Base-by-base conservation (phyloP, 2,797 vertebrate genomes). In the Steatocranus sp. region DNA sequence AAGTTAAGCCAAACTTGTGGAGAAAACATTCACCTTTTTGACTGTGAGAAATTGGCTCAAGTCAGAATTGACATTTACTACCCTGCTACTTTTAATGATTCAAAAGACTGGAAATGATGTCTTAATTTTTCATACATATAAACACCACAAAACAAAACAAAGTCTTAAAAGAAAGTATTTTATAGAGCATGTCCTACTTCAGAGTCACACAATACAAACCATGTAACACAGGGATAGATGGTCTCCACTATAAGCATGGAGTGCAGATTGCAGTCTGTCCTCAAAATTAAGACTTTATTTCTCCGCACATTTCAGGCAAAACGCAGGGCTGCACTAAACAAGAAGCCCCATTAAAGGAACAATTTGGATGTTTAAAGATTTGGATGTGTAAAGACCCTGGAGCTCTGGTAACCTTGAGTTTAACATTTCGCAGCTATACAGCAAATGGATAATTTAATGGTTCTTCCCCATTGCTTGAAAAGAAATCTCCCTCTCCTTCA, bases 401-500 rank as follows among this genome's bases (percentile, higher is more conserved):
- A 78, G 75, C 17, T 34, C n/a, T 11, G 51, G 81, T 73, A 84
- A 81, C 82, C 80, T 78, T 85, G 43, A 81, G 49, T 56, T 84
- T 46, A 89, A 76, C 86, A 79, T 82, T 82, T 86, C 23, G 14
- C 76, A 79, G 56, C 76, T 82, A 82, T 56, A 56, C 54, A 83
- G 63, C 51, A 87, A 86, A 89, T 79, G 32, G 83, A 75, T 70
- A 80, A 82, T 78, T 56, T 76, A 76, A 80, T 84, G 61, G n/a
- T 82, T 78, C 53, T 78, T 34, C 73, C 20, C 50, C 30, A 58
- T 20, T 6, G 0, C 2, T 51, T 20, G 12, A 46, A 76, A 49
- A 78, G 5, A 9, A 20, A 23, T 12, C 66, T 70, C 9, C 15
- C 66, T 27, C 66, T 70, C 66, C 66, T 73, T 73, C 10, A 73